Evolutionary conservation across 1,140 invertebrate genomes (phyloP), one percentile per base, ranked within the genome.

Genomic region (Magallana ariakensis): DNA sequence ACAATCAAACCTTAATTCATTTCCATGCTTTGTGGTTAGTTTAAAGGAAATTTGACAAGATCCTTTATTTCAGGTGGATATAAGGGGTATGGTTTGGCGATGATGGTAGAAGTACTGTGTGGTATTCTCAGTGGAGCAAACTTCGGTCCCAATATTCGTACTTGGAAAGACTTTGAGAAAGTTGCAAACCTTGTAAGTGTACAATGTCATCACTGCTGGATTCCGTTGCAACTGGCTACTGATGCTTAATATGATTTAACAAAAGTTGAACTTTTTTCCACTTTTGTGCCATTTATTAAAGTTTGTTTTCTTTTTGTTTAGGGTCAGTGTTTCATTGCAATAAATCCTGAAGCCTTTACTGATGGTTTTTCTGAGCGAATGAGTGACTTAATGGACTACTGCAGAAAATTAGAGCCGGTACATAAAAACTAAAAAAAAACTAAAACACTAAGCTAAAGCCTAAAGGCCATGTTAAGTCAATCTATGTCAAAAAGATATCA

Each of bases 241-340:
- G n/a, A n/a, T n/a, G n/a, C n/a, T n/a, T n/a, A n/a, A n/a, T n/a
- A n/a, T n/a, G n/a, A n/a, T n/a, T n/a, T n/a, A n/a, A n/a, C n/a
- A n/a, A n/a, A n/a, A n/a, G n/a, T n/a, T n/a, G n/a, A n/a, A n/a
- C n/a, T n/a, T n/a, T 60, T 60, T 46, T 46, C 5, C 33, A 4
- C 33, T 46, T 4, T 3, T 46, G 33, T 46, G 33, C 2, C 33
- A 46, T 46, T 46, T 46, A n/a, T n/a, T n/a, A n/a, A 46, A 46
- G 33, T 46, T 46, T 46, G 33, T 5, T 46, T 46, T 0, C n/a
- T 82, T 6, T 16, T 10, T 83, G 57, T 83, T n/a, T 26, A 80
- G 90, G 98, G 98, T 0, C 98, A 99, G 83, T 97, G 97, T 91
- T 99, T 98, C 93, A 96, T 99, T 58, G 98, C 97, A 0, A 96